Percentiles rank a stretch among this genome's conserved stretches.
Conservation (phyloP, 1,140 invertebrate genomes). For the Leptinotarsa texana region DNA sequence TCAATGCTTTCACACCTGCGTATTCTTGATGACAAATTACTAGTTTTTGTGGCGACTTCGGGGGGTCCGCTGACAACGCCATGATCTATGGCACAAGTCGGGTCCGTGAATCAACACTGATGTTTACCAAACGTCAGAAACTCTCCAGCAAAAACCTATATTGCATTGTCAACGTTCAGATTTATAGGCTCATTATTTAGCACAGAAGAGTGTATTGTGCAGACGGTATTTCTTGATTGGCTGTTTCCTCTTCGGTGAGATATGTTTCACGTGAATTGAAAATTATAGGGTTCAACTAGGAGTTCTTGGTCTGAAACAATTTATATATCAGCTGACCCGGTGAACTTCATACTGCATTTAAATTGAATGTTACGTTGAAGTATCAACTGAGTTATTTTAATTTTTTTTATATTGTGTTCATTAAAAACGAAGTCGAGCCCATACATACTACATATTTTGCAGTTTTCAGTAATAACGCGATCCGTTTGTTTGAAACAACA, state of each 20-base stretch:
- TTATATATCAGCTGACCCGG: no score
- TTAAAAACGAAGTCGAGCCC: no score
- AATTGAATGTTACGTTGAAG: no score
- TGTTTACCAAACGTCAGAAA: constrained; percentile 26
- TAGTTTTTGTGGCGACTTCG: constrained; percentile 21
- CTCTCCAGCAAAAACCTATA: neutral
- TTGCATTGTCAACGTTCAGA: neutral
- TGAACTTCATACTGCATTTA: no score
- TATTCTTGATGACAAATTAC: neutral
- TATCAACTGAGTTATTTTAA: no score
- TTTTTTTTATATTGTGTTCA: no score
- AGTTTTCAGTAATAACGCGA: no score
- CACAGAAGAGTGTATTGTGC: neutral
- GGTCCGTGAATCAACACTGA: constrained; percentile 27
- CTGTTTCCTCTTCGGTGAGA: neutral
- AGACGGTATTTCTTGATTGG: neutral
- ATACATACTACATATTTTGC: no score
- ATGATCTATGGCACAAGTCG: constrained; percentile 31
- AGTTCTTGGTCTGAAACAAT: no score
- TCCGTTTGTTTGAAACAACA: no score
- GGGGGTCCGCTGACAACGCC: constrained; percentile 25
- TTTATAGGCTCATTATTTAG: neutral
- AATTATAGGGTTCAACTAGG: no score
- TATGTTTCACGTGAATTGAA: neutral
- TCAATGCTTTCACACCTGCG: neutral